Evolutionary conservation across 2,888 invertebrate species (phyloP).

Genomic region (Ochropleura leucogaster): DNA sequence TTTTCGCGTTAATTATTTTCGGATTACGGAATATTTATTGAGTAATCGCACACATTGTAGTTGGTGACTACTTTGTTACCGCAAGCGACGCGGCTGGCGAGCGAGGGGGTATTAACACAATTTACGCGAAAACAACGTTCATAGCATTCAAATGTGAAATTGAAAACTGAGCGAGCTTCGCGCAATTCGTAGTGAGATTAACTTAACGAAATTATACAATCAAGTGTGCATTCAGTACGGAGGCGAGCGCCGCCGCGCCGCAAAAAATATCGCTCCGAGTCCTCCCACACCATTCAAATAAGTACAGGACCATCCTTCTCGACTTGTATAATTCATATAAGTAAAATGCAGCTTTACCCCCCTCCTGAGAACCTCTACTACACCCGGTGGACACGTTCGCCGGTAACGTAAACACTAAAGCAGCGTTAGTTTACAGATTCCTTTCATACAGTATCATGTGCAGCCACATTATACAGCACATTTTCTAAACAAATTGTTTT

Average conservation of each 20-base stretch:
- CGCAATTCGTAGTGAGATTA: conserved; percentile 79
- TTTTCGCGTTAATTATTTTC: conserved; percentile 74
- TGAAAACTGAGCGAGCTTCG: conserved; percentile 79
- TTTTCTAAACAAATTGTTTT: conserved; percentile 88
- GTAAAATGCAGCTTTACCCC: conserved; percentile 76
- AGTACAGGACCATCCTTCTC: conserved; percentile 62
- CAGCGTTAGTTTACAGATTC: conserved; percentile 78
- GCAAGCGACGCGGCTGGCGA: conserved; percentile 53
- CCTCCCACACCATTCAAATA: conserved; percentile 64
- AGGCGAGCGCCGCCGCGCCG: conserved; percentile 51
- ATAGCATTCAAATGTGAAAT: conserved; percentile 79
- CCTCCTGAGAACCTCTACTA: conserved; percentile 69
- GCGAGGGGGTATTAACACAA: conserved; percentile 70
- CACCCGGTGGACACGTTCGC: conserved; percentile 75
- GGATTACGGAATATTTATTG: conserved; percentile 74
- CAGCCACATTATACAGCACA: conserved; percentile 80
- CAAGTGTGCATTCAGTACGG: conserved; percentile 78
- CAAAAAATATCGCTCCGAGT: conserved; percentile 69
- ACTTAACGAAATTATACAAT: conserved; percentile 84
- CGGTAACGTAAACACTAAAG: conserved; percentile 79
- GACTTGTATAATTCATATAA: conserved; percentile 72
- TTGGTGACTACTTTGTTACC: conserved; percentile 63
- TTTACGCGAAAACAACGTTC: conserved; percentile 78
- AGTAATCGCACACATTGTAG: conserved; percentile 61
- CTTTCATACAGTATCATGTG: conserved; percentile 74